These are phyloP conservation scores for Tortricodes alternella DNA, from an alignment of 2,888 invertebrate genomes.

Conservation along the genomic window DNA sequence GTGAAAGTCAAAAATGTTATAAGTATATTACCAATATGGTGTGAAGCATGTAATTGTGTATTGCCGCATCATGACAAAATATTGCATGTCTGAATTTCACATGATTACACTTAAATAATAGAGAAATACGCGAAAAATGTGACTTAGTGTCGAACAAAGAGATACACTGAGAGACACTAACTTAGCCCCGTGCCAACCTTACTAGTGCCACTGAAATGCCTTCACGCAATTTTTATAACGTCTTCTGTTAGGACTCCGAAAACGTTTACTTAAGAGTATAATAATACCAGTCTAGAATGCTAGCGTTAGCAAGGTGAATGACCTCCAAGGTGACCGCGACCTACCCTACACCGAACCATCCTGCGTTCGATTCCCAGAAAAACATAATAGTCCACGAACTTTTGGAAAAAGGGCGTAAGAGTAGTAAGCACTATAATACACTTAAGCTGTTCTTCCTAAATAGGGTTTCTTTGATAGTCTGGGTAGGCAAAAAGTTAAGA, in stretches of 20 bases:
- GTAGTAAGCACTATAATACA: not conserved
- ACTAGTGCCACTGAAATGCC: no score
- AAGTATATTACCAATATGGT: no score
- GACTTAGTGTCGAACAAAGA: no score
- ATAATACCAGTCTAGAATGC: slow-evolving; percentile 16
- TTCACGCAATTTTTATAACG: no score
- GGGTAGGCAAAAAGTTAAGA: not conserved
- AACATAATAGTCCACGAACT: slow-evolving; percentile 6
- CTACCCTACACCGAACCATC: slow-evolving; percentile 18
- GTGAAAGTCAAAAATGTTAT: no score
- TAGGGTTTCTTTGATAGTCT: not conserved
- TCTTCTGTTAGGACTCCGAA: not conserved
- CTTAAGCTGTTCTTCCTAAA: not conserved
- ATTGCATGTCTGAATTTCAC: no score
- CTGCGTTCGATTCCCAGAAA: slow-evolving; percentile 24
- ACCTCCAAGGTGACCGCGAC: slow-evolving; percentile 24
- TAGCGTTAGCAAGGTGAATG: slow-evolving; percentile 1
- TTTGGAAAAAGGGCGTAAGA: not conserved
- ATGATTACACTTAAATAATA: no score
- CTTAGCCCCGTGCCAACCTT: no score
- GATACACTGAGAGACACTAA: no score
- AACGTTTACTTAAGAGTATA: not conserved
- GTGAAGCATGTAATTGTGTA: no score
- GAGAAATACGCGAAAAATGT: no score
- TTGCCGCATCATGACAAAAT: no score